Percentiles rank a stretch among this genome's conserved stretches.
These are phyloP conservation scores for Cladorhizidae sp. DNA, from an alignment of 37 sponge, comb jelly and placozoan genomes.

Conservation along the genomic window DNA sequence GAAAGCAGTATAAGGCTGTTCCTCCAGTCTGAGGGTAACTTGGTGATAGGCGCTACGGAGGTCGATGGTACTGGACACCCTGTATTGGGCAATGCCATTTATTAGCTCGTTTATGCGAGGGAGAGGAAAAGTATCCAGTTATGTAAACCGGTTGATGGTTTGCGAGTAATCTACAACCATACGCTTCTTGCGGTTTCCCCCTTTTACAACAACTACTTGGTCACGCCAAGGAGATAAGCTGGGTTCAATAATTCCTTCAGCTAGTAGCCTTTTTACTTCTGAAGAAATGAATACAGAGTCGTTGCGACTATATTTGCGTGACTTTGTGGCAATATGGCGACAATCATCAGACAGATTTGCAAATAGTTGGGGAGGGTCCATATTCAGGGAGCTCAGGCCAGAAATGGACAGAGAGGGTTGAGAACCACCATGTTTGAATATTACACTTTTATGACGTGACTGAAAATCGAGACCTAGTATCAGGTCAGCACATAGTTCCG, in stretches of 20 bases:
- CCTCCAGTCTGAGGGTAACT: background rate
- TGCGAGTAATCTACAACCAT: slow-evolving; percentile 21
- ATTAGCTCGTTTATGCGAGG: background rate
- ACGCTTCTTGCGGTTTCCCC: slow-evolving; percentile 1
- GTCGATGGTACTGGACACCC: slow-evolving; percentile 4
- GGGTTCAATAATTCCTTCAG: slow-evolving; percentile 8
- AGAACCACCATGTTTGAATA: too few species aligned
- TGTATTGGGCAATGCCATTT: slow-evolving; percentile 7
- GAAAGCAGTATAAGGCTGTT: background rate
- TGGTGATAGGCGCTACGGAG: slow-evolving; percentile 10
- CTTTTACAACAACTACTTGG: background rate
- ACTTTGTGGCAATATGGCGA: slow-evolving; percentile 7
- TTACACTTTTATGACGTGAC: background rate
- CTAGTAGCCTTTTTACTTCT: background rate
- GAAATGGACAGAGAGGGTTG: background rate
- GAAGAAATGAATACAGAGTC: background rate
- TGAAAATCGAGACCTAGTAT: slow-evolving; percentile 10
- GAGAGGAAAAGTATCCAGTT: background rate
- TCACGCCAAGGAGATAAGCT: slow-evolving; percentile 7
- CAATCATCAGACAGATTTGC: slow-evolving; percentile 3
- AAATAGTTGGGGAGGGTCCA: slow-evolving; percentile 8
- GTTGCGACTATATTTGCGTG: background rate
- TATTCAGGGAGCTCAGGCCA: background rate
- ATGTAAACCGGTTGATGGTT: slow-evolving; percentile 11
- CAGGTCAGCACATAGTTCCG: background rate